These are phyloP conservation scores for Lytechinus variegatus DNA, from an alignment of 35 echinoderm and acorn worm genomes.

Conservation along the genomic window DNA sequence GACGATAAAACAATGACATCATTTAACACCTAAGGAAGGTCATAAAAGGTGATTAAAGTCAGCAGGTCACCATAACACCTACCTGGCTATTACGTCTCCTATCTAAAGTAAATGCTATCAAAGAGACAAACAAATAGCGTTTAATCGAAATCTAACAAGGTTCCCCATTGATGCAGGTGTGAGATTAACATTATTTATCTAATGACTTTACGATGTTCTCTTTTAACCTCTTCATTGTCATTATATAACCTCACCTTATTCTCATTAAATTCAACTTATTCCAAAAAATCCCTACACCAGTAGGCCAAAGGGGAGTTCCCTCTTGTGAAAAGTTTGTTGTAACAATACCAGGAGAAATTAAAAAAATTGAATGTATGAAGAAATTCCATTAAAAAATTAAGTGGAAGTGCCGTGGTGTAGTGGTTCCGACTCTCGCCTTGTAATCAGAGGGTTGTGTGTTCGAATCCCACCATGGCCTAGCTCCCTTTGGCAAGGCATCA, in stretches of 20 bases:
- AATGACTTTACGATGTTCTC: neutral
- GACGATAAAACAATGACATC: slow-evolving; percentile 3
- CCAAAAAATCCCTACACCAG: neutral
- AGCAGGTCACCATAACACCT: neutral
- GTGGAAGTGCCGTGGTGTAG: too few species aligned
- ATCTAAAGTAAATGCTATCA: slow-evolving; percentile 6
- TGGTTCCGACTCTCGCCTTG: too few species aligned
- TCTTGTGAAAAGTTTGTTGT: too few species aligned
- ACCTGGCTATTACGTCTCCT: neutral
- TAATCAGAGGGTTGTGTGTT: too few species aligned
- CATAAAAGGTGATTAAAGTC: neutral
- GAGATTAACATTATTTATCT: neutral
- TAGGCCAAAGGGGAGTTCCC: too few species aligned
- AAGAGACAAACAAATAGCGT: neutral
- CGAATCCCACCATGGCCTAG: too few species aligned
- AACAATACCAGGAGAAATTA: too few species aligned
- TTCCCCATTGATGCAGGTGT: neutral
- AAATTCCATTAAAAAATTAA: too few species aligned
- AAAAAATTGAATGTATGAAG: too few species aligned
- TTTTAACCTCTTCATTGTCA: neutral
- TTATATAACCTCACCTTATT: too few species aligned
- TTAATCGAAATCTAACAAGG: neutral
- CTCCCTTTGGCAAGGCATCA: too few species aligned
- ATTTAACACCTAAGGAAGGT: neutral
- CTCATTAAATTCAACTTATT: too few species aligned